Evolutionary conservation across 2,797 vertebrate genomes (phyloP).

Genomic region (Phataginus tetradactyla): DNA sequence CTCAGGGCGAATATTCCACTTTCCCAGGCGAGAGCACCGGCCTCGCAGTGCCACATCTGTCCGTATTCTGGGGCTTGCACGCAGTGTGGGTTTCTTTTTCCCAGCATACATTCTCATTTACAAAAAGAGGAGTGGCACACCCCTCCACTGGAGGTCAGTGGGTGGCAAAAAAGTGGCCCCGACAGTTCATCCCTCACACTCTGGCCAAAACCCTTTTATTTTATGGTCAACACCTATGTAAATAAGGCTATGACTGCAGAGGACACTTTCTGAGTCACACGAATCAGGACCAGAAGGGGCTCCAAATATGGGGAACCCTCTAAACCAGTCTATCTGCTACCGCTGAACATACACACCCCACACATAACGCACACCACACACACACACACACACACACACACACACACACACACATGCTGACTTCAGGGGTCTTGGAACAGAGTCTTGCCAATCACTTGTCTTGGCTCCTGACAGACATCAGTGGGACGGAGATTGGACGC

Average conservation of each 20-base stretch:
- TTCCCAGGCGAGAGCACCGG: background rate
- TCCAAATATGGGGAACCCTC: background rate
- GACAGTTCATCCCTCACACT: background rate
- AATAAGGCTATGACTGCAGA: background rate
- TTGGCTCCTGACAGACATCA: background rate
- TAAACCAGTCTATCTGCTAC: background rate
- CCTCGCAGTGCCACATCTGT: background rate
- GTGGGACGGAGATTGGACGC: too few relatives aligned
- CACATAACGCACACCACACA: too few relatives aligned
- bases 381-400: accelerated
- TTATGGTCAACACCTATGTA: background rate
- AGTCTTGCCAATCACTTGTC: background rate
- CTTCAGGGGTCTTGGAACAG: background rate
- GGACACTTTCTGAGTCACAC: too few relatives aligned
- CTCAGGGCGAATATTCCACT: background rate
- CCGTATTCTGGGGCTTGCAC: constrained; percentile 27
- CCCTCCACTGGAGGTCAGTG: constrained; percentile 5
- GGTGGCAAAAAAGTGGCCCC: background rate
- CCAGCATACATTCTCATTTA: background rate
- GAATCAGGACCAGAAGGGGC: background rate
- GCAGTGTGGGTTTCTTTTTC: background rate
- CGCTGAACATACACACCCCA: background rate
- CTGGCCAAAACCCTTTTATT: background rate
- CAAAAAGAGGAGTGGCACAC: background rate
- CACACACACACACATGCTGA: too few relatives aligned